phyloP scores from a whole-genome alignment of 2,888 invertebrate species.

The Clostera curtula region DNA sequence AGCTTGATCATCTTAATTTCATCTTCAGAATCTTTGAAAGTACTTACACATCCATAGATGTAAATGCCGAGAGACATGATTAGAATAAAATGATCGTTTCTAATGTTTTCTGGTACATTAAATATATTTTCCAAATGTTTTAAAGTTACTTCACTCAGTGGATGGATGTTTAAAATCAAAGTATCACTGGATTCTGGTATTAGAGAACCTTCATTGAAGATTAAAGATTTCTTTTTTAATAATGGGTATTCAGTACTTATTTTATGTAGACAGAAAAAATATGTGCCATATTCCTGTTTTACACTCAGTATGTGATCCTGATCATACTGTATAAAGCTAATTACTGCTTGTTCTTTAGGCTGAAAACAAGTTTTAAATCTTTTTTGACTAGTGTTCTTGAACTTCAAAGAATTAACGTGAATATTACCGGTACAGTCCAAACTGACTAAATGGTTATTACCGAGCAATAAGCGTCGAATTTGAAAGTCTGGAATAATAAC shows the following conservation, averaged over 20 bases:
- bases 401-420: conserved; percentile 40
- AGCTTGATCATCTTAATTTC: conserved; percentile 31
- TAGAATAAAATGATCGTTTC: conserved; percentile 21
- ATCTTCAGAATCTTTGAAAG: conserved; percentile 20
- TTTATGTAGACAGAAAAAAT: conserved; percentile 34
- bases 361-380: conserved; percentile 34
- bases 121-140: conserved; percentile 22
- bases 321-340: conserved; percentile 18
- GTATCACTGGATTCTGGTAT: conserved; percentile 17
- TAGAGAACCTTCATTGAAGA: conserved; percentile 17
- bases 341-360: conserved; percentile 26
- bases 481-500: conserved; percentile 39
- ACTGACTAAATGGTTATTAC: conserved; percentile 41
- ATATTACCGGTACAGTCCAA: conserved; percentile 41
- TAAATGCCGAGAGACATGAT: conserved; percentile 38
- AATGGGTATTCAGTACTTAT: conserved; percentile 34
- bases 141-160: conserved; percentile 16
- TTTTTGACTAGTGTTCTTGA: conserved; percentile 40
- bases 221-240: conserved; percentile 23
- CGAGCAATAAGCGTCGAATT: conserved; percentile 31
- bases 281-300: conserved; percentile 29
- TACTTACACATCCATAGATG: conserved; percentile 36
- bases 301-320: conserved; percentile 32
- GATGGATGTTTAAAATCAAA: conserved; percentile 21
- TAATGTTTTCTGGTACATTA: conserved; percentile 11